phyloP scores from a whole-genome alignment of 2,113 vertebrate species.

The Brevimyrus niger region DNA sequence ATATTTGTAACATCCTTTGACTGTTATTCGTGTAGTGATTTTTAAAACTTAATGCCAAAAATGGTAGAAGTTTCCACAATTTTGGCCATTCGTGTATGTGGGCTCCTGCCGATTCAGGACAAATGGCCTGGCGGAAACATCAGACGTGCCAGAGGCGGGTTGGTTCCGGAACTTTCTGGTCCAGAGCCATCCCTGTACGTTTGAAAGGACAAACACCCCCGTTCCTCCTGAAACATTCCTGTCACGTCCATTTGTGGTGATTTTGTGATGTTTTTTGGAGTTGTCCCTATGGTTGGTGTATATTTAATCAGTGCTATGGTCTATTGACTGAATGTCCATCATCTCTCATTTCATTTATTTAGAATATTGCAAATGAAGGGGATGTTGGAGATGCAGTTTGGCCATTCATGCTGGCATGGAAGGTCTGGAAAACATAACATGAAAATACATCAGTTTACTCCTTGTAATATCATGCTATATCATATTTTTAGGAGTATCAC shows the following conservation, averaged over 20 bases:
- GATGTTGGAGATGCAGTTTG: background rate
- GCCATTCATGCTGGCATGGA: background rate
- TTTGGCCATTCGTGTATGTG: background rate
- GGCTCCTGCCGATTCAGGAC: slow-evolving; percentile 34
- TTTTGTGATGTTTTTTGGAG: background rate
- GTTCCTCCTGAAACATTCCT: background rate
- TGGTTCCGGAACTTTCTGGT: background rate
- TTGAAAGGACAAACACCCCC: background rate
- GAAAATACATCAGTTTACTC: background rate
- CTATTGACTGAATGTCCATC: background rate
- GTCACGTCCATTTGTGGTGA: background rate
- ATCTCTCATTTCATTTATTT: background rate
- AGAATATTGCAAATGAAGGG: background rate
- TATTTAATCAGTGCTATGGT: background rate
- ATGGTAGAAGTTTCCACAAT: background rate
- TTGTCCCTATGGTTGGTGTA: background rate
- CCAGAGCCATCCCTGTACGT: background rate
- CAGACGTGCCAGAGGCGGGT: background rate
- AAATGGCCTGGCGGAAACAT: background rate
- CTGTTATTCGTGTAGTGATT: background rate
- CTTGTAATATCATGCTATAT: background rate
- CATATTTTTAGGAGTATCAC: background rate
- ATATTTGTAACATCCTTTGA: background rate
- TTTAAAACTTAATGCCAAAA: background rate
- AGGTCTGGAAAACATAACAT: background rate